Percentiles rank a stretch among this genome's conserved stretches.
These are phyloP conservation scores for Saturnia japonica DNA, from an alignment of 2,888 invertebrate genomes.

Conservation along the genomic window DNA sequence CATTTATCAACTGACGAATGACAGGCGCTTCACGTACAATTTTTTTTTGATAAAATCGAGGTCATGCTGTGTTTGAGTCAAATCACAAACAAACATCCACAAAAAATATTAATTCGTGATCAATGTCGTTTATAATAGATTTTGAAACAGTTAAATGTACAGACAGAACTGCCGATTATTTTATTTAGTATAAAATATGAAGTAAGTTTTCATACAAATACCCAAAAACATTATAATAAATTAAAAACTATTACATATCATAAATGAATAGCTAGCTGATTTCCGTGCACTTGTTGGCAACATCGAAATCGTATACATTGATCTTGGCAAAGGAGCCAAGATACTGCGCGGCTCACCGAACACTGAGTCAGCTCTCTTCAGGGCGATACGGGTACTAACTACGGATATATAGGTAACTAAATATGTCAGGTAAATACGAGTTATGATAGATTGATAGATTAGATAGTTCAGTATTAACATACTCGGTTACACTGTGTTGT, in stretches of 20 bases:
- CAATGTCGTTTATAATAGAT: too few species aligned
- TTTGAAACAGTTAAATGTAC: too few species aligned
- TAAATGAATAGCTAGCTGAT: background rate
- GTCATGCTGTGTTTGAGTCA: too few species aligned
- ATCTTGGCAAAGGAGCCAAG: constrained; percentile 16
- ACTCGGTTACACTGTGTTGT: background rate
- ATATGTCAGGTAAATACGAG: background rate
- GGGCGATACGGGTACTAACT: background rate
- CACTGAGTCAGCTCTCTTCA: constrained; percentile 7
- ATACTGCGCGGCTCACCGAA: constrained; percentile 1
- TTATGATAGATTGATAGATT: background rate
- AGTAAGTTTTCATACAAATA: too few species aligned
- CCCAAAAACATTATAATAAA: background rate
- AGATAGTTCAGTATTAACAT: background rate
- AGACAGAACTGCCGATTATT: too few species aligned
- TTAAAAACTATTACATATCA: background rate
- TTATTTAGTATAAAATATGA: too few species aligned
- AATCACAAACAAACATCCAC: too few species aligned
- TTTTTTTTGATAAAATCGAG: too few species aligned
- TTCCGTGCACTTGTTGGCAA: constrained; percentile 9
- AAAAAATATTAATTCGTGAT: too few species aligned
- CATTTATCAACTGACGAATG: too few species aligned
- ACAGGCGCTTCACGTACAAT: too few species aligned
- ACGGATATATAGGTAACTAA: background rate
- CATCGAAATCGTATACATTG: constrained; percentile 4